These are phyloP conservation scores for Kryptopterus vitreolus DNA, from an alignment of 2,797 vertebrate species.

Conservation along the genomic window DNA sequence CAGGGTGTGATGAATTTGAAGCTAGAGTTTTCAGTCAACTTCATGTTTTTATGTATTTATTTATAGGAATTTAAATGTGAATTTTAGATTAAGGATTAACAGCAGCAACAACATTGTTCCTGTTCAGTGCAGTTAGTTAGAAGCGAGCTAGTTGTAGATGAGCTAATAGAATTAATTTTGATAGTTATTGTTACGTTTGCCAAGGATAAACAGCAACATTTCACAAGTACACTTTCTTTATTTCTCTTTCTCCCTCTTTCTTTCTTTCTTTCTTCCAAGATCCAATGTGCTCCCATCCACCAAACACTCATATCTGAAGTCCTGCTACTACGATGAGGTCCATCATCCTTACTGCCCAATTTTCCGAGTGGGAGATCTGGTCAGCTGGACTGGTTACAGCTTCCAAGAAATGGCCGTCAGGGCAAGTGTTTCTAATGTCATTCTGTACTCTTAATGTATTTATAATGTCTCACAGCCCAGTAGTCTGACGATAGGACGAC, in stretches of 20 bases:
- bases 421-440: conserved; percentile 66
- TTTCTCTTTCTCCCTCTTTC: conserved; percentile 1
- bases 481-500: not conserved
- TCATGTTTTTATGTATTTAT: not conserved
- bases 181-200: too few relatives aligned
- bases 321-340: conserved; percentile 76
- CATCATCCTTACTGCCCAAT: conserved; percentile 89
- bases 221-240: not conserved
- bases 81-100: not conserved
- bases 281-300: conserved; percentile 80
- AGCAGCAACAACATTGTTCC: not conserved
- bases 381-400: conserved; percentile 75
- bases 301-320: conserved; percentile 80
- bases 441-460: not conserved
- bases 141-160: not conserved
- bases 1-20: not conserved
- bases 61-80: not conserved
- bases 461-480: conserved; percentile 14
- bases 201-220: too few relatives aligned
- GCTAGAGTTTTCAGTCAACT: not conserved
- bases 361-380: conserved; percentile 82
- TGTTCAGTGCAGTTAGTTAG: not conserved
- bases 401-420: conserved; percentile 86
- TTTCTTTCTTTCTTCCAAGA: conserved; percentile 62
- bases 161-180: not conserved